Percentiles rank a stretch among this genome's conserved stretches.
phyloP scores from a whole-genome alignment of 2,888 invertebrate species.

The Thera obeliscata region DNA sequence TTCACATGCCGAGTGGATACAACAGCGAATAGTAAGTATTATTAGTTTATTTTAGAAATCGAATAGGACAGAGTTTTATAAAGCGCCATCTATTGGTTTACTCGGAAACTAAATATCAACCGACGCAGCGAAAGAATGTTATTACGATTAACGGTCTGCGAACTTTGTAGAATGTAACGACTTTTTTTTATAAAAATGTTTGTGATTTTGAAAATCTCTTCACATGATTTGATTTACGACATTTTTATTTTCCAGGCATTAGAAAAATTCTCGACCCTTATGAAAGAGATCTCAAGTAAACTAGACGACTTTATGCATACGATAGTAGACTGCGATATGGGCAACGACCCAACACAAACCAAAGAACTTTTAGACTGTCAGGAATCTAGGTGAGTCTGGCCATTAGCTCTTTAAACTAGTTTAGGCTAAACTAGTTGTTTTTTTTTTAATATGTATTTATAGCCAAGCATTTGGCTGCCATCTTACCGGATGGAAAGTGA shows the following conservation, averaged over 20 bases:
- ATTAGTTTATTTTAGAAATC: background rate
- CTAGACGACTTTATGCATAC: conserved; percentile 94
- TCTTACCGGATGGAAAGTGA: no score
- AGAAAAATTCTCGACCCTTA: conserved; percentile 96
- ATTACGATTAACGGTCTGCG: background rate
- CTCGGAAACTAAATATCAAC: conserved; percentile 9
- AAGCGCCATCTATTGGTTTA: conserved; percentile 42
- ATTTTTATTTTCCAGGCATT: conserved; percentile 87
- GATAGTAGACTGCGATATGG: conserved; percentile 96
- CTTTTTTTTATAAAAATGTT: no score
- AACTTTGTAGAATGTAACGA: background rate
- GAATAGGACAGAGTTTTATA: background rate
- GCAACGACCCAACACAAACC: conserved; percentile 96
- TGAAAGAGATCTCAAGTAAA: conserved; percentile 94
- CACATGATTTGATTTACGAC: background rate
- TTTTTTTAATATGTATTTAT: no score
- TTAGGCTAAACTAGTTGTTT: background rate
- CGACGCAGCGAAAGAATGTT: background rate
- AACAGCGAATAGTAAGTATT: conserved; percentile 94
- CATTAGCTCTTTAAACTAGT: conserved; percentile 29
- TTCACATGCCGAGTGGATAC: conserved; percentile 98
- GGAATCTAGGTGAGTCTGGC: conserved; percentile 83
- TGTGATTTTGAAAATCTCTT: no score
- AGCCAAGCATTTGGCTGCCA: no score
- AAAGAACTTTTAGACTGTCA: conserved; percentile 94